Conservation (phyloP, 2,888 invertebrate genomes). For the Troilus luridus region DNA sequence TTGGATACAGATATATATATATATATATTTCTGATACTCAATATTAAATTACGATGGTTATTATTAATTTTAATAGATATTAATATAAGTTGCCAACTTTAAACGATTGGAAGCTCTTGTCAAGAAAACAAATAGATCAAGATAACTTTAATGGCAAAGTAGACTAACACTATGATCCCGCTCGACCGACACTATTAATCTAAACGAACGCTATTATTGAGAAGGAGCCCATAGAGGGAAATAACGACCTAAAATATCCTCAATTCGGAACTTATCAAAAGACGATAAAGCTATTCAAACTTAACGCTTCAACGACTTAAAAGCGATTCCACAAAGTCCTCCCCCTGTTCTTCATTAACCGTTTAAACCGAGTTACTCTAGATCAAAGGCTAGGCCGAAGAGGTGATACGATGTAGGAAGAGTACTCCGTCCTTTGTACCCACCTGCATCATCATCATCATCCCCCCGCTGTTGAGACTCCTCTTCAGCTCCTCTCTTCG, state of each 20-base stretch:
- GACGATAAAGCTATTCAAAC: conserved; percentile 29
- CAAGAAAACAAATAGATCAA: not conserved
- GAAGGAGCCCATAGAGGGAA: not conserved
- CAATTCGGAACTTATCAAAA: not conserved
- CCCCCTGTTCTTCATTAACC: conserved; percentile 30
- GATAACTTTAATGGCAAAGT: not conserved
- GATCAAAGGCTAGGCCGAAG: conserved; percentile 8
- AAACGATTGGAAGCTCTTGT: not conserved
- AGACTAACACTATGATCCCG: not conserved
- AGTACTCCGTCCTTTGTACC: not conserved
- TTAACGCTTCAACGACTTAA: conserved; percentile 18
- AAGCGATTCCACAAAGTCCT: conserved; percentile 38
- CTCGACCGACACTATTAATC: not conserved
- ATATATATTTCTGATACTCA: not conserved
- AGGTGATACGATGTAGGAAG: conserved; percentile 13
- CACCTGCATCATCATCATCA: not conserved
- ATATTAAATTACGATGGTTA: not conserved
- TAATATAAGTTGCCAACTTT: not conserved
- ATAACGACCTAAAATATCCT: not conserved
- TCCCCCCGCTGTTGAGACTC: not conserved
- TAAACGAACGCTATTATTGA: not conserved
- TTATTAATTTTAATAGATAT: not conserved
- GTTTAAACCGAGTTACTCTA: conserved; percentile 24
- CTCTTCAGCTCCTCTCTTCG: not conserved
- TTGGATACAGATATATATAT: too few species aligned